Evolutionary conservation across 1,140 invertebrate genomes (phyloP), one percentile per base, ranked within the genome.

Genomic region (Sycophila sp.): DNA sequence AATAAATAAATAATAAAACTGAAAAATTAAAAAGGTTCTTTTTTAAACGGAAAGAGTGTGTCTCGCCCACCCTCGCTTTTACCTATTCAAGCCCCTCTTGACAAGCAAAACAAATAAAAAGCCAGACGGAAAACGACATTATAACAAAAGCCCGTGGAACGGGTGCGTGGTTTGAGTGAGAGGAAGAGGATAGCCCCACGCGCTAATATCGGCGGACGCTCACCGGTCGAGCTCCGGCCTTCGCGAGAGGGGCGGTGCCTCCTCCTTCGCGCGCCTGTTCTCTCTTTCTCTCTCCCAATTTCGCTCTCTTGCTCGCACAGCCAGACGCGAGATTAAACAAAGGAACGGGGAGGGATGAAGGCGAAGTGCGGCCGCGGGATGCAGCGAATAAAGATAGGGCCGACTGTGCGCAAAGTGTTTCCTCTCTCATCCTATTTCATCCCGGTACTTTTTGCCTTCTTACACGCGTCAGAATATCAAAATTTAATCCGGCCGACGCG

Each of bases 271-370:
- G n/a, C 26, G 59, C 36, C n/a, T n/a, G n/a, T n/a, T n/a, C n/a
- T n/a, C n/a, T n/a, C n/a, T n/a, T n/a, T n/a, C n/a, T n/a, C n/a
- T n/a, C n/a, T n/a, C n/a, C n/a, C n/a, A n/a, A n/a, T n/a, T n/a
- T n/a, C n/a, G n/a, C n/a, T n/a, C n/a, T n/a, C n/a, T n/a, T n/a
- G n/a, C n/a, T n/a, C n/a, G n/a, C n/a, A n/a, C n/a, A n/a, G n/a
- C n/a, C n/a, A n/a, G n/a, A n/a, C 72, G 66, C 74, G 76, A 77
- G 78, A 83, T 83, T 82, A 83, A 83, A 80, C 77, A 81, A 77
- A 80, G 78, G 80, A 76, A 77, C 60, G 71, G 55, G 6, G 55
- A 17, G 30, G 19, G 55, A 24, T n/a, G 19, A 13, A 53, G n/a
- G n/a, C n/a, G 30, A 55, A 30, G 30, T 49, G 65, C 42, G 32